Evolutionary conservation across 2,888 invertebrate species (phyloP).

Genomic region (Heteromyza rotundicornis): DNA sequence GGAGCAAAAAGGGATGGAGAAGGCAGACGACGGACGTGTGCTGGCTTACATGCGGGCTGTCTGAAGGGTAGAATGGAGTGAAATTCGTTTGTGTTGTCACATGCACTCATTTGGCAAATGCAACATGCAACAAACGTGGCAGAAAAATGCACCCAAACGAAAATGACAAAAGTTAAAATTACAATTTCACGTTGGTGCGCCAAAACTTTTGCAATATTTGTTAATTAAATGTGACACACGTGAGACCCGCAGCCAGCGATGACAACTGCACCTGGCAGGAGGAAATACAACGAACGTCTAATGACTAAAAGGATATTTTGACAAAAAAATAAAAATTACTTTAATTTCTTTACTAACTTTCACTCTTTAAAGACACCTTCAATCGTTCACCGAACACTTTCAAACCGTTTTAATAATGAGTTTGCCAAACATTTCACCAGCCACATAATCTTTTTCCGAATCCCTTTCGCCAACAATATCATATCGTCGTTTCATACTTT

Average conservation of each 20-base stretch:
- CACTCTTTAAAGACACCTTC: too few relatives aligned
- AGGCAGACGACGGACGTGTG: too few relatives aligned
- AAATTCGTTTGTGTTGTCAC: too few relatives aligned
- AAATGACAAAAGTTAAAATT: constrained; percentile 25
- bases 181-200: constrained; percentile 19
- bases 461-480: background rate
- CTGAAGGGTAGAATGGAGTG: too few relatives aligned
- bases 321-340: too few relatives aligned
- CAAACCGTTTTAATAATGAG: too few relatives aligned
- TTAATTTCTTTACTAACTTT: too few relatives aligned
- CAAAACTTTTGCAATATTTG: constrained; percentile 28
- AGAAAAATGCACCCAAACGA: constrained; percentile 10
- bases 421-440: too few relatives aligned
- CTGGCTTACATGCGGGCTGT: too few relatives aligned
- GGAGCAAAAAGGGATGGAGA: background rate
- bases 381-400: too few relatives aligned
- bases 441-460: too few relatives aligned
- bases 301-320: too few relatives aligned
- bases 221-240: constrained; percentile 28
- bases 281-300: background rate
- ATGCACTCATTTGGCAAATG: background rate
- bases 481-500: background rate
- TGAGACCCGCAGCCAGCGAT: background rate
- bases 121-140: constrained; percentile 1
- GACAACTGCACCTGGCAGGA: background rate